Evolutionary conservation across 2,113 vertebrate genomes (phyloP).

Genomic region (Pedetes capensis): DNA sequence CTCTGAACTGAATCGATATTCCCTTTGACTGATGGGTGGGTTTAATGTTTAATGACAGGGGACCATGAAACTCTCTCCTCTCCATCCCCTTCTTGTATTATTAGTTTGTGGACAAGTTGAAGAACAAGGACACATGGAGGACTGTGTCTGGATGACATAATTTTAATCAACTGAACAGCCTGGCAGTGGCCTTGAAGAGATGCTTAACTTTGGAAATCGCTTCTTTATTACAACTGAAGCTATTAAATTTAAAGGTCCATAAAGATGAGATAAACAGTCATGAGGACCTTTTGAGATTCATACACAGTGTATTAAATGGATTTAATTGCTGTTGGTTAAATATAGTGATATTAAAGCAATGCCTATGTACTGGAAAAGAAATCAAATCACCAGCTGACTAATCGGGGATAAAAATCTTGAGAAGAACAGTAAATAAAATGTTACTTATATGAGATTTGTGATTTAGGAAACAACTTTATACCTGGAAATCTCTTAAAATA

Average conservation of each 20-base stretch:
- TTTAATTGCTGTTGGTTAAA: constrained; percentile 24
- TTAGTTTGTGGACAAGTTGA: background rate
- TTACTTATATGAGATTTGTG: background rate
- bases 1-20: background rate
- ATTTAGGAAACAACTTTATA: background rate
- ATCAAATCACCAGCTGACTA: background rate
- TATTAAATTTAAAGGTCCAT: constrained; percentile 54
- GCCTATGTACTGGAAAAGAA: constrained; percentile 28
- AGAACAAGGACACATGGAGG: background rate
- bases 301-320: background rate
- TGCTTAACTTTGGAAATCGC: constrained; percentile 45
- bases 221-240: constrained; percentile 46
- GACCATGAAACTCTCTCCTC: background rate
- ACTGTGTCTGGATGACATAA: constrained; percentile 11
- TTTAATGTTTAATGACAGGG: background rate
- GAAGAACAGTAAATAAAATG: background rate
- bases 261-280: constrained; percentile 46
- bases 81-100: background rate
- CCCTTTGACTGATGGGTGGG: constrained; percentile 29
- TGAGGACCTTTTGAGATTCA: constrained; percentile 54
- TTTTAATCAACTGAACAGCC: constrained; percentile 31
- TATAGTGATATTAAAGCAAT: constrained; percentile 42
- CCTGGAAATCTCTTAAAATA: background rate
- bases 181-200: constrained; percentile 31
- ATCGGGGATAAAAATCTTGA: background rate